Evolutionary conservation across 2,113 vertebrate genomes (phyloP), one percentile per base, ranked within the genome.

Genomic region (Amphiprion percula): DNA sequence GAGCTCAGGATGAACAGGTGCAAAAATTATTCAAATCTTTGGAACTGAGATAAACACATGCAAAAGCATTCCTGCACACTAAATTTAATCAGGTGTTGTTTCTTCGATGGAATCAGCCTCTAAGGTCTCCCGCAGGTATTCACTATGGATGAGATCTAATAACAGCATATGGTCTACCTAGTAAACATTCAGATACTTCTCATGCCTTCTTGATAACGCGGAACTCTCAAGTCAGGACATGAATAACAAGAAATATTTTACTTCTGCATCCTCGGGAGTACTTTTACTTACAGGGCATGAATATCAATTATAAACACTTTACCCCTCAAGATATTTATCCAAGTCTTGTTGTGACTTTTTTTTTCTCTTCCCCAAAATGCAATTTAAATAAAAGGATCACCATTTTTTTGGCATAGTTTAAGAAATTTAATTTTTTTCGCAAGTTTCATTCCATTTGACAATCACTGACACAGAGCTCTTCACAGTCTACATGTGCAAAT

Each of bases 31-130:
- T n/a, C 0, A 46, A n/a, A 8, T 11, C 17, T 37, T 24, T 33
- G 11, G 24, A 46, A 30, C 24, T 53, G 8, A 46, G 2, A n/a
- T n/a, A 17, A 60, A 52, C 19, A 44, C 10, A 47, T 37, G 17
- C 19, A 50, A 21, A 72, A 44, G 33, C 10, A 59, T 53, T 64
- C 14, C 47, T 39, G 24, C 7, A 53, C 26, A 68, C 44, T 23
- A 64, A 30, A 62, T 65, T 21, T 49, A 52, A 46, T 83, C 24
- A 60, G 19, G 5, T 56, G 59, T 41, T 80, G 19, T 60, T 71
- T 33, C 64, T 24, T 71, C 68, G 52, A 88, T 39, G 19, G 26
- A 68, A 73, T 54, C 26, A 55, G 24, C 28, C 24, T 74, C 24
- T 54, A 15, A n/a, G 23, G 39, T 58, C 44, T 55, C 68, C 63